Conservation (phyloP, 2,888 invertebrate species). For the Eucera pruinosa region DNA sequence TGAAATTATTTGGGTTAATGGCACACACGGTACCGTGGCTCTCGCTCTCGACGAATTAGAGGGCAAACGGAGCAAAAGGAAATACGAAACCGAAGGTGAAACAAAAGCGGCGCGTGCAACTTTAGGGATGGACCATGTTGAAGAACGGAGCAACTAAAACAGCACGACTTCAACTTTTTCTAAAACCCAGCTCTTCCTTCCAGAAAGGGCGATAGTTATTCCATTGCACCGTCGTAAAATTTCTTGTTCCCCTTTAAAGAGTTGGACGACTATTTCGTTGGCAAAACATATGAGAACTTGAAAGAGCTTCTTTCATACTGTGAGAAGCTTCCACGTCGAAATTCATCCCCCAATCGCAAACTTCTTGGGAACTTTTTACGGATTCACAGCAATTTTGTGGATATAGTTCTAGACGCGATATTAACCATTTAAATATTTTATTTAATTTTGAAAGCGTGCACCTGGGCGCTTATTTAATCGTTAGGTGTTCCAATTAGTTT, state of each 20-base stretch:
- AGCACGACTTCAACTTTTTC: neutral
- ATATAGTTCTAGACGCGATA: no score
- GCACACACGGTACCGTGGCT: conserved; percentile 61
- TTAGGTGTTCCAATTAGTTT: no score
- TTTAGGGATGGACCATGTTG: conserved; percentile 3
- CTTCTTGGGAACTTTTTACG: conserved; percentile 8
- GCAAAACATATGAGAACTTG: no score
- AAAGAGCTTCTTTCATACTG: neutral
- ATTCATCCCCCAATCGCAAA: conserved; percentile 3
- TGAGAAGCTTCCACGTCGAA: neutral
- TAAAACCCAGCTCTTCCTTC: neutral
- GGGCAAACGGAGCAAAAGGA: conserved; percentile 55
- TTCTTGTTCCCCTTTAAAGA: neutral
- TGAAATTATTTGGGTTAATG: conserved; percentile 73
- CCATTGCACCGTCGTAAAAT: neutral
- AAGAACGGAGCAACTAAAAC: conserved; percentile 17
- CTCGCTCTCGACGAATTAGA: conserved; percentile 55
- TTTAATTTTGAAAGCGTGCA: no score
- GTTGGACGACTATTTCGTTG: neutral
- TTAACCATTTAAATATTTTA: no score
- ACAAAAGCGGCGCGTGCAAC: conserved; percentile 33
- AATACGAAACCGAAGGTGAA: conserved; percentile 44
- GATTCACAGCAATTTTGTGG: conserved; percentile 5
- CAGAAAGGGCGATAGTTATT: neutral
- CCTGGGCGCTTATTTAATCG: no score